These are phyloP conservation scores for Hassar affinis DNA, from an alignment of 2,113 vertebrate species.

Conservation along the genomic window DNA sequence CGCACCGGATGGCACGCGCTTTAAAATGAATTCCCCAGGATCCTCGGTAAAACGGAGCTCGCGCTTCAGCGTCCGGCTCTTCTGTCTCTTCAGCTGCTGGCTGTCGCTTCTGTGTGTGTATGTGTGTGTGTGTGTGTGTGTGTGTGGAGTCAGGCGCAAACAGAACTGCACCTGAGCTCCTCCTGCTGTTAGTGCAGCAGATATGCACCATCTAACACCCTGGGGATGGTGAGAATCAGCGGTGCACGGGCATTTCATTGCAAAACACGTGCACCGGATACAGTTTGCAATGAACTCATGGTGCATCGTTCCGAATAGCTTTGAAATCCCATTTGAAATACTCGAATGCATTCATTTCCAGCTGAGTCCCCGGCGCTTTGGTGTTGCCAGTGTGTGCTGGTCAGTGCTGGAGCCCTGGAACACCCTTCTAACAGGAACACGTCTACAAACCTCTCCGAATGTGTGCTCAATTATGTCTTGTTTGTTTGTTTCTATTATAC, in stretches of 20 bases:
- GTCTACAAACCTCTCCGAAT: too few relatives aligned
- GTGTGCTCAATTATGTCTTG: not conserved
- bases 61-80: not conserved
- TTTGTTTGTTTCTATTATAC: not conserved
- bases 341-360: too few relatives aligned
- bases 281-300: too few relatives aligned
- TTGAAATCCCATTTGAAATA: too few relatives aligned
- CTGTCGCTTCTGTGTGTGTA: not conserved
- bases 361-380: too few relatives aligned
- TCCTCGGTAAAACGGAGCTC: not conserved
- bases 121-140: not conserved
- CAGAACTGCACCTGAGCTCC: slow-evolving; percentile 35
- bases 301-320: too few relatives aligned
- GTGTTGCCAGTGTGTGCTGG: too few relatives aligned
- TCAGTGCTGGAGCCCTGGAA: too few relatives aligned
- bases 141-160: not conserved
- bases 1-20: not conserved
- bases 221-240: too few relatives aligned
- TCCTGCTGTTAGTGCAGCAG: slow-evolving; percentile 33
- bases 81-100: not conserved
- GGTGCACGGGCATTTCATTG: too few relatives aligned
- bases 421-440: too few relatives aligned
- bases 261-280: too few relatives aligned
- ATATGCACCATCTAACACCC: slow-evolving; percentile 25
- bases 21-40: not conserved